phyloP scores from a whole-genome alignment of 1,140 invertebrate species.

The Anoplolepis gracilipes region DNA sequence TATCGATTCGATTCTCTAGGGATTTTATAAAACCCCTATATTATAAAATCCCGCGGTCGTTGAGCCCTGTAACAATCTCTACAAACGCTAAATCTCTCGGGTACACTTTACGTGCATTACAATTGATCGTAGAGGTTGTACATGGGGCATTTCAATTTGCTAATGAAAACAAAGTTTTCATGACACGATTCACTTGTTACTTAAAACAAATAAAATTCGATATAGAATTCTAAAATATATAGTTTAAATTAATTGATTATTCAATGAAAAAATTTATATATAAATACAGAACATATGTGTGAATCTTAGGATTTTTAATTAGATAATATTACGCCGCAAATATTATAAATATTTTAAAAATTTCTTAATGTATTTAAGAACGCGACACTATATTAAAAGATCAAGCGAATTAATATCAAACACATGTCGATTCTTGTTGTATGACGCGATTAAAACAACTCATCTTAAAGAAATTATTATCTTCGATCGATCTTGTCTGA shows the following conservation, averaged over 20 bases:
- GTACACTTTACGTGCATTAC: neutral
- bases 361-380: neutral
- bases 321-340: neutral
- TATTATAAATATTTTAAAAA: neutral
- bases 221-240: too few relatives aligned
- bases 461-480: neutral
- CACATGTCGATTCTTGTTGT: neutral
- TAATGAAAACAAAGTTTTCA: conserved; percentile 16
- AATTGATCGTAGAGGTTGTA: conserved; percentile 3
- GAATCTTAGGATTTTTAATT: neutral
- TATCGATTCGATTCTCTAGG: neutral
- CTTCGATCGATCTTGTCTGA: neutral
- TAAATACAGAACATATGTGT: neutral
- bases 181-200: neutral
- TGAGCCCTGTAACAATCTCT: neutral
- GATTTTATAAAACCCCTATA: neutral
- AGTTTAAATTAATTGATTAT: neutral
- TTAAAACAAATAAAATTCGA: conserved; percentile 15
- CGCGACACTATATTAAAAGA: neutral
- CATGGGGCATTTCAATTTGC: neutral
- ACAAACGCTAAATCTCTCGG: conserved; percentile 6
- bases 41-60: too few relatives aligned
- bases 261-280: neutral
- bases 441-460: neutral
- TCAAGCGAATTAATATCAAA: neutral